phyloP scores from a whole-genome alignment of 35 echinoderm and acorn worm species.

The Apostichopus japonicus region DNA sequence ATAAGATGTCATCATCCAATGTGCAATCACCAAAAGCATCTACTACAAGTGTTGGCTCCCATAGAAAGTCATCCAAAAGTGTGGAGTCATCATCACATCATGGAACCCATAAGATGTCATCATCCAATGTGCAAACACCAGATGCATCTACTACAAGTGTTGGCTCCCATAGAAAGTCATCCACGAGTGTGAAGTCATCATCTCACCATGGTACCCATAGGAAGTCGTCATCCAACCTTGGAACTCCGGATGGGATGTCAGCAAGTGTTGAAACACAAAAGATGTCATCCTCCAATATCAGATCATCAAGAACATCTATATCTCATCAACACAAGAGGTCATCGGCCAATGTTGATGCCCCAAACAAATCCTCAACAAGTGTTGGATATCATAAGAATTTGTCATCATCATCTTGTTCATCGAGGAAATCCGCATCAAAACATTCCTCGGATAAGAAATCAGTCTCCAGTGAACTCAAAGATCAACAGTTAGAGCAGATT shows the following conservation, averaged over 20 bases:
- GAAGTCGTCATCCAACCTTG: background rate
- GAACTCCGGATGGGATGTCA: background rate
- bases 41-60: background rate
- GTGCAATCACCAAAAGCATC: background rate
- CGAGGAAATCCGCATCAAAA: too few relatives aligned
- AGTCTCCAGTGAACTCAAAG: too few relatives aligned
- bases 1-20: background rate
- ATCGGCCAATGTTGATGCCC: background rate
- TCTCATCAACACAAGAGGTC: background rate
- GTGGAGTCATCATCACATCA: background rate
- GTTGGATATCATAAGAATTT: background rate
- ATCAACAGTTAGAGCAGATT: too few relatives aligned
- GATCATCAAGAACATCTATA: background rate
- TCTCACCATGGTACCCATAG: background rate
- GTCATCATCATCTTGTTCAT: background rate
- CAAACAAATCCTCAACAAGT: background rate
- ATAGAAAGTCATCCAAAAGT: background rate
- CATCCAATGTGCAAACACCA: background rate
- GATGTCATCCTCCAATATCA: background rate
- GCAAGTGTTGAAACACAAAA: background rate
- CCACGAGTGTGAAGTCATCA: conserved; percentile 1
- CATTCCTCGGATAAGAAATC: too few relatives aligned
- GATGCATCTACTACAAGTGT: background rate
- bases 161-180: background rate
- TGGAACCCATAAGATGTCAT: background rate